These are phyloP conservation scores for Camelus bactrianus DNA, from an alignment of 2,113 vertebrate species.

Conservation along the genomic window DNA sequence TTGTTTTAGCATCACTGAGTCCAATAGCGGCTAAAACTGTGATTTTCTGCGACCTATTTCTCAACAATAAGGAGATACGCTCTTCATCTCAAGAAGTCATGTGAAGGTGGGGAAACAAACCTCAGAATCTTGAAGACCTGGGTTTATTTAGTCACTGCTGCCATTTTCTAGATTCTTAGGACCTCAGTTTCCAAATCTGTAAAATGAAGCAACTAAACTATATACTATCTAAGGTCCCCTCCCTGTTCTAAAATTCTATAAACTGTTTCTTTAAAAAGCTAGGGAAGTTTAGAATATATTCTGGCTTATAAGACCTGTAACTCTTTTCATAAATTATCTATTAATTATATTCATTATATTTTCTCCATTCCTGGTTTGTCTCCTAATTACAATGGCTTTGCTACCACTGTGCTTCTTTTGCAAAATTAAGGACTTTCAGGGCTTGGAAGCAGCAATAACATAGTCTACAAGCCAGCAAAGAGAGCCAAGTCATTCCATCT, in stretches of 20 bases:
- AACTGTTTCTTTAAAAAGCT: constrained; percentile 10
- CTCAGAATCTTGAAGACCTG: not conserved
- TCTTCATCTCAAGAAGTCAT: not conserved
- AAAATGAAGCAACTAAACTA: not conserved
- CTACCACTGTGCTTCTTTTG: not conserved
- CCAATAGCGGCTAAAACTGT: not conserved
- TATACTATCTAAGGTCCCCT: not conserved
- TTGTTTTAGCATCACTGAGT: not conserved
- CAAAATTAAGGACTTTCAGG: not conserved
- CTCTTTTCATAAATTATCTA: not conserved
- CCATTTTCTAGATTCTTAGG: not conserved
- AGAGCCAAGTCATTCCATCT: not conserved
- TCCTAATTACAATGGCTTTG: not conserved
- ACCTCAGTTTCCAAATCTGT: not conserved
- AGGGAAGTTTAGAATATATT: not conserved
- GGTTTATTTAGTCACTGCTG: not conserved
- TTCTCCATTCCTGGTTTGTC: not conserved
- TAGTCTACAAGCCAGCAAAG: not conserved
- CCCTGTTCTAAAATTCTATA: not conserved
- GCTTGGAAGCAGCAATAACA: not conserved
- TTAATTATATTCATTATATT: not conserved
- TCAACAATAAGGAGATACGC: not conserved
- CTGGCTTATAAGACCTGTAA: not conserved
- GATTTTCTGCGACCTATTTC: not conserved
- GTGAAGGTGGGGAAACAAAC: not conserved